Conservation (phyloP, 2,797 vertebrate genomes). For the Neosilurus mollespiculum region DNA sequence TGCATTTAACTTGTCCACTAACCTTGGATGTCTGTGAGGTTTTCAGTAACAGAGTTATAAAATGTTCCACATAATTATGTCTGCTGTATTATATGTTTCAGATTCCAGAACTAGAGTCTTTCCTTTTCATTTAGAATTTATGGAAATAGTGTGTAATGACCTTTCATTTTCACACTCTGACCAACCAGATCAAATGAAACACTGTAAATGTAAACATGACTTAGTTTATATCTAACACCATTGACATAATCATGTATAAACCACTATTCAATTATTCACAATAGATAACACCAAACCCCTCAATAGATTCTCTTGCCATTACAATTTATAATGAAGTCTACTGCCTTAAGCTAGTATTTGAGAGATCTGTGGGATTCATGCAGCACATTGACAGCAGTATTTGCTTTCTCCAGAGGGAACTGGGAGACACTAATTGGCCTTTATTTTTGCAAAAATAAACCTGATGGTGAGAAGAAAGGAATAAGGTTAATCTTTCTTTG, state of each 20-base stretch:
- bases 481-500: constrained; percentile 61
- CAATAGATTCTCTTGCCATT: background rate
- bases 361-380: constrained; percentile 16
- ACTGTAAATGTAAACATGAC: constrained; percentile 1
- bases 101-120: background rate
- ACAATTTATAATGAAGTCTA: background rate
- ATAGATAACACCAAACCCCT: background rate
- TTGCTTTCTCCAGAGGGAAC: constrained; percentile 49
- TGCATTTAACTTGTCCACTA: background rate
- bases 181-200: background rate
- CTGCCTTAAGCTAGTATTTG: constrained; percentile 23
- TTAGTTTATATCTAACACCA: background rate
- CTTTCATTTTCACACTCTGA: background rate
- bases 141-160: background rate
- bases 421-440: constrained; percentile 59
- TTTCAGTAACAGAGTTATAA: background rate
- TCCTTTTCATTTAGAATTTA: background rate
- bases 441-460: constrained; percentile 57
- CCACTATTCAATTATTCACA: background rate
- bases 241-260: background rate
- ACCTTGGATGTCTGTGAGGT: background rate
- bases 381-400: constrained; percentile 15
- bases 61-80: background rate
- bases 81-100: background rate
- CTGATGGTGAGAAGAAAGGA: constrained; percentile 47